These are phyloP conservation scores for Macrosiphum euphorbiae DNA, from an alignment of 2,888 invertebrate genomes.

Conservation along the genomic window DNA sequence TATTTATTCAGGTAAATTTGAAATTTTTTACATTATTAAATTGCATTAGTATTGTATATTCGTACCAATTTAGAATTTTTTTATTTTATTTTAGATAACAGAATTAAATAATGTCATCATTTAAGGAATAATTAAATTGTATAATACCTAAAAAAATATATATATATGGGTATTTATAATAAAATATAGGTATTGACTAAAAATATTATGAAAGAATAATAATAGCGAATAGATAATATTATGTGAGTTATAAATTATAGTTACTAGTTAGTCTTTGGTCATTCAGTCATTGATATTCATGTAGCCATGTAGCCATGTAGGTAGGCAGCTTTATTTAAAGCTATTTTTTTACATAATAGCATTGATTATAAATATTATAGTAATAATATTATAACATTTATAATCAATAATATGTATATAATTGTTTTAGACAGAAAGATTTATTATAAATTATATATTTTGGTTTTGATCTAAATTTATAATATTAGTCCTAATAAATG, in stretches of 20 bases:
- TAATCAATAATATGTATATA: background rate
- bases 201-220: background rate
- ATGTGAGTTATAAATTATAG: background rate
- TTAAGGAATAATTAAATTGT: background rate
- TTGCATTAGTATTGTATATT: background rate
- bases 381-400: too few species aligned
- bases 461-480: background rate
- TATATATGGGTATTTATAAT: background rate
- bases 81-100: background rate
- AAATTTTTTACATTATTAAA: background rate
- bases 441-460: background rate
- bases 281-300: background rate
- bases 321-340: background rate
- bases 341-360: background rate
- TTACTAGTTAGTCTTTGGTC: background rate
- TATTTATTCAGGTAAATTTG: background rate
- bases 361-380: background rate
- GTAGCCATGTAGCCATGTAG: background rate
- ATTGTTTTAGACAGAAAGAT: background rate
- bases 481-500: background rate
- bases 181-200: background rate
- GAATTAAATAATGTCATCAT: background rate
- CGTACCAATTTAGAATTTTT: background rate
- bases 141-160: background rate
- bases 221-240: background rate